These are phyloP conservation scores for Rhinolophus ferrumequinum DNA, from an alignment of 2,113 vertebrate species.

Conservation along the genomic window DNA sequence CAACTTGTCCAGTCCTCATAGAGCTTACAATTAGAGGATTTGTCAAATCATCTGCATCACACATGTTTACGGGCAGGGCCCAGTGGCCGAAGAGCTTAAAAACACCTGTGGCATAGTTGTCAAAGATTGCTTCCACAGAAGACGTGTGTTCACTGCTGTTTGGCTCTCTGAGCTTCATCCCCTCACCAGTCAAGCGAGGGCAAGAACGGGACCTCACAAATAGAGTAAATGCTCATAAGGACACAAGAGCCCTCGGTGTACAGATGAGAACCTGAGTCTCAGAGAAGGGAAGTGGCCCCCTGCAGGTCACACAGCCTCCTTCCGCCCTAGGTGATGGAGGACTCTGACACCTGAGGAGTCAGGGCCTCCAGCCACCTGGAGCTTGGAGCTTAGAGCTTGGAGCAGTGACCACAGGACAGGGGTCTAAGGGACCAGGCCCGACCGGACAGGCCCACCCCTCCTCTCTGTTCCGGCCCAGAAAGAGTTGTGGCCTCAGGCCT, in stretches of 20 bases:
- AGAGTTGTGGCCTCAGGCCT: not conserved
- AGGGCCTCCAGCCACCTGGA: not conserved
- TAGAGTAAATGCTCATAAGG: not conserved
- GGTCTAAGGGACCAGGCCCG: not conserved
- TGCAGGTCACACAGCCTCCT: not conserved
- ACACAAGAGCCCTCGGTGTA: not conserved
- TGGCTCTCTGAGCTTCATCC: not conserved
- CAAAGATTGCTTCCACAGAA: not conserved
- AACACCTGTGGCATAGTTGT: accelerated
- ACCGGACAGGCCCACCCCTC: not conserved
- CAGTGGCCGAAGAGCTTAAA: not conserved
- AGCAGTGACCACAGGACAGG: not conserved
- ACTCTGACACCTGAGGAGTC: not conserved
- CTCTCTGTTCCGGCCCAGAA: not conserved
- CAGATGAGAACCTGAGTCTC: not conserved
- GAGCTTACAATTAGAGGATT: not conserved
- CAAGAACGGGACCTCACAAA: not conserved
- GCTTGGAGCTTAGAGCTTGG: not conserved
- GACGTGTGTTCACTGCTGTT: not conserved
- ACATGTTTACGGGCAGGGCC: not conserved
- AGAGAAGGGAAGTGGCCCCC: not conserved
- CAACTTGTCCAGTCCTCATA: not conserved
- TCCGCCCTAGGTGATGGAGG: accelerated
- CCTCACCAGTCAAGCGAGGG: not conserved
- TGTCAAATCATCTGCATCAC: not conserved